These are phyloP conservation scores for Oxystoma pomonae DNA, from an alignment of 2,888 invertebrate genomes.

Conservation along the genomic window DNA sequence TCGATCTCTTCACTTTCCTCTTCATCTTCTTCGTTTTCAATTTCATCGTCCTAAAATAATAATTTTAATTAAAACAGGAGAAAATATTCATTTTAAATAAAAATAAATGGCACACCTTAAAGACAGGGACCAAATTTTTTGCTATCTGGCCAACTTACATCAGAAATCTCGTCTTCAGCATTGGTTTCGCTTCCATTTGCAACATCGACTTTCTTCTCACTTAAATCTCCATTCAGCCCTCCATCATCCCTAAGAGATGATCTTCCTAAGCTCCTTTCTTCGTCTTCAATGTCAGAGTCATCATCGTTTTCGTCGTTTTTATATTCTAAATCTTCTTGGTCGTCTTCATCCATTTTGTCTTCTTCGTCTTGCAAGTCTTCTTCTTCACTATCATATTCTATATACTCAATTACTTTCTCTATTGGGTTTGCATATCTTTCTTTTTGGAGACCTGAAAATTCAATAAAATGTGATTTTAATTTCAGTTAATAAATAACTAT, in stretches of 20 bases:
- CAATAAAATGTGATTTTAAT: no score
- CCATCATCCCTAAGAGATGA: background rate
- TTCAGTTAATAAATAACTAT: no score
- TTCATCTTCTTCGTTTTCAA: conserved; percentile 22
- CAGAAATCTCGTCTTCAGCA: conserved; percentile 42
- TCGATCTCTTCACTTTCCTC: conserved; percentile 28
- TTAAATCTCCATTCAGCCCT: conserved; percentile 17
- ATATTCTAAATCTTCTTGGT: no score
- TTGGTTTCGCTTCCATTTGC: conserved; percentile 54
- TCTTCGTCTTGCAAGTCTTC: no score
- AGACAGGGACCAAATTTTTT: background rate
- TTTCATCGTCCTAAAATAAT: conserved; percentile 18
- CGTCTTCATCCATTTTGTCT: no score
- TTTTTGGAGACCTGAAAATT: no score
- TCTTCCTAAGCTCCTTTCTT: no score
- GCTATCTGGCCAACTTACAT: conserved; percentile 27
- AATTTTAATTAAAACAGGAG: background rate
- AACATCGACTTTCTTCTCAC: conserved; percentile 50
- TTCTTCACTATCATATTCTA: no score
- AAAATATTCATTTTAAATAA: no score
- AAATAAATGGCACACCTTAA: conserved; percentile 3
- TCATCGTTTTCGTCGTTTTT: background rate
- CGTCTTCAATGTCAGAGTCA: background rate
- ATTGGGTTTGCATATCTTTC: no score
- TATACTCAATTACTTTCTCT: no score